Conservation (phyloP, 2,888 invertebrate species). For the Lapara coniferarum region DNA sequence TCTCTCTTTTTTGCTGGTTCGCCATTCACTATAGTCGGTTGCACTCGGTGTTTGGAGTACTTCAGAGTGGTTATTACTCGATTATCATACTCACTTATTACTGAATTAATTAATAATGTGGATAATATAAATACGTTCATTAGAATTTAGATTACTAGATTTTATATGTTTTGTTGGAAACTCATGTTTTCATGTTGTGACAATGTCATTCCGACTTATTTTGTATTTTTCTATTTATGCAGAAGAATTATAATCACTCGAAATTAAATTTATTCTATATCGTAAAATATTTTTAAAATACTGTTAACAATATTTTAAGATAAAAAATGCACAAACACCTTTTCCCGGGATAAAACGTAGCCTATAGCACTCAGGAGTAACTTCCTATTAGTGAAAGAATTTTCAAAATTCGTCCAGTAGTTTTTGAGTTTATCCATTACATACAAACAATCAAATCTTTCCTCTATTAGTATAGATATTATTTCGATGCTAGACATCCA, state of each 20-base stretch:
- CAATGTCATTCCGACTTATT: background rate
- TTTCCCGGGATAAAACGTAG: too few relatives aligned
- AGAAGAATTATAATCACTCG: background rate
- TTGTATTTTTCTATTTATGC: background rate
- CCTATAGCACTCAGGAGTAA: too few relatives aligned
- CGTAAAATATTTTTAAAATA: too few relatives aligned
- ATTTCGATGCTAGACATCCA: background rate
- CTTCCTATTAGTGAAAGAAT: too few relatives aligned
- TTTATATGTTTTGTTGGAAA: background rate
- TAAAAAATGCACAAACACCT: background rate
- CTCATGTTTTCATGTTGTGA: conserved; percentile 2
- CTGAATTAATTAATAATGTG: conserved; percentile 35
- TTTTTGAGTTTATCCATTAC: too few relatives aligned
- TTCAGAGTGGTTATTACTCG: conserved; percentile 61
- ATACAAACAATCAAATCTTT: too few relatives aligned
- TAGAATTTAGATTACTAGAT: conserved; percentile 28
- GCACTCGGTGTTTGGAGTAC: conserved; percentile 50
- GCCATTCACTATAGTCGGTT: conserved; percentile 59
- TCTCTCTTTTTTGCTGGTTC: conserved; percentile 45
- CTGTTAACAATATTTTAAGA: background rate
- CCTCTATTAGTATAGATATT: too few relatives aligned
- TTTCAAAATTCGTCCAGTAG: too few relatives aligned
- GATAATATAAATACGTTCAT: conserved; percentile 45
- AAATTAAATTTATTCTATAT: too few relatives aligned
- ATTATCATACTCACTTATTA: conserved; percentile 43